Base-by-base conservation (phyloP, 2,888 invertebrate species). In the Cosmopolites sordidus region DNA sequence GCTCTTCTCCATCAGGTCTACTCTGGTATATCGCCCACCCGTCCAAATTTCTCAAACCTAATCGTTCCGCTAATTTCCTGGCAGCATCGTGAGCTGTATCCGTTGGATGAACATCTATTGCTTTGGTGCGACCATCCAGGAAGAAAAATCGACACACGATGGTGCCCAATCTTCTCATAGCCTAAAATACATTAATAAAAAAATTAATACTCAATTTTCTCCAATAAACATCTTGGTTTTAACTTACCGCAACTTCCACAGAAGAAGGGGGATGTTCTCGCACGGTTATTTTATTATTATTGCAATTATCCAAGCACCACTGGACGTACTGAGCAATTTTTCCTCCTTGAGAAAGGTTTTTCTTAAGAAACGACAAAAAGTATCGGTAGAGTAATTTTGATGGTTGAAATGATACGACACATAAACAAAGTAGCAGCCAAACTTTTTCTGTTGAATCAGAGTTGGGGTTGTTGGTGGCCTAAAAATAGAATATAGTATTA, bases 1-100 rank as follows among this genome's bases (percentile, higher is more conserved):
- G 93, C 65, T 94, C 90, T 71, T 95, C 94, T 1, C 85, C 84
- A 61, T 90, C 90, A 0, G 87, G 87, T 3, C 91, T 79, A 66
- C 90, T 89, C 74, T 94, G 89, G 74, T 92, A 96, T 59, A 96
- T 88, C 0, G 95, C 93, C 96, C 96, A 96, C 48, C 96, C 96
- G 60, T 94, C 91, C 14, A 91, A 78, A 48, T 87, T 86, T 41
- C 86, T 78, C 16, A 96, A 79, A 17, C 89, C 91, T 45, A 92
- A 78, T 71, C 94, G 90, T 72, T 93, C 92, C 0, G 94, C 92
- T 18, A 96, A 78, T 63, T 92, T 88, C 1, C 86, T 83, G 2
- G 94, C 87, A 0, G 94, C 93, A 67, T 94, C 94, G 16, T 88
- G 86, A 0, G 93, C 93, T 1, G 94, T 94, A 71, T 96, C 94